phyloP scores from a whole-genome alignment of 2,113 vertebrate species.

The Notarius quadriscutis region DNA sequence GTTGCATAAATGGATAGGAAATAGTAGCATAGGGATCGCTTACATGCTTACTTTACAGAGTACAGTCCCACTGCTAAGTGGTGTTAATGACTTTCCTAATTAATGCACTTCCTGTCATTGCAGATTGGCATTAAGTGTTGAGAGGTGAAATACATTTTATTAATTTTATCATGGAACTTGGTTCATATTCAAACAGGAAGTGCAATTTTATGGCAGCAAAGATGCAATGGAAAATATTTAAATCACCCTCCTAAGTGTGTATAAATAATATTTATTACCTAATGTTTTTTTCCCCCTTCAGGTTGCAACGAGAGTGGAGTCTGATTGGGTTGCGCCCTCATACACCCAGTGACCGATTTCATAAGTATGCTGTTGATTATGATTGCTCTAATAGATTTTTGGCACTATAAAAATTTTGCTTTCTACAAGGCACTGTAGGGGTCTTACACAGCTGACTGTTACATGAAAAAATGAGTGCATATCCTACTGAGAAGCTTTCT shows the following conservation, averaged over 20 bases:
- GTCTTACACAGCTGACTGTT: constrained; percentile 18
- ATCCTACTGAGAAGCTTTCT: constrained; percentile 33
- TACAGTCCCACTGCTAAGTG: background rate
- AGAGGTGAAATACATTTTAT: background rate
- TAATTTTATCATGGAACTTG: background rate
- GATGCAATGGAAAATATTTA: background rate
- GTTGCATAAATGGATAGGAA: constrained; percentile 46
- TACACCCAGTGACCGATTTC: background rate
- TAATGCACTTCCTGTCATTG: background rate
- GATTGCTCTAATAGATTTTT: constrained; percentile 30
- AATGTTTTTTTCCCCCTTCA: background rate
- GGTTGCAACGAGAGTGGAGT: background rate
- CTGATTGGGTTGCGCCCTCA: background rate
- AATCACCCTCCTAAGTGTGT: background rate
- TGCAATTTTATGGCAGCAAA: background rate
- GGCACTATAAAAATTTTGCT: constrained; percentile 29
- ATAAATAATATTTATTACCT: background rate
- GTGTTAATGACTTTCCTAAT: background rate
- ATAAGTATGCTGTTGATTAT: constrained; percentile 7
- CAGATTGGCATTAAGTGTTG: background rate
- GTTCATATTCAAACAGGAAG: background rate
- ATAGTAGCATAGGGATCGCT: background rate
- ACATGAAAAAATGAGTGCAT: background rate
- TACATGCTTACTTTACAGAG: background rate
- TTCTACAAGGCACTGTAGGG: constrained; percentile 13